Base-by-base conservation (phyloP, 2,888 invertebrate species). In the Tenthredo scrophulariae region DNA sequence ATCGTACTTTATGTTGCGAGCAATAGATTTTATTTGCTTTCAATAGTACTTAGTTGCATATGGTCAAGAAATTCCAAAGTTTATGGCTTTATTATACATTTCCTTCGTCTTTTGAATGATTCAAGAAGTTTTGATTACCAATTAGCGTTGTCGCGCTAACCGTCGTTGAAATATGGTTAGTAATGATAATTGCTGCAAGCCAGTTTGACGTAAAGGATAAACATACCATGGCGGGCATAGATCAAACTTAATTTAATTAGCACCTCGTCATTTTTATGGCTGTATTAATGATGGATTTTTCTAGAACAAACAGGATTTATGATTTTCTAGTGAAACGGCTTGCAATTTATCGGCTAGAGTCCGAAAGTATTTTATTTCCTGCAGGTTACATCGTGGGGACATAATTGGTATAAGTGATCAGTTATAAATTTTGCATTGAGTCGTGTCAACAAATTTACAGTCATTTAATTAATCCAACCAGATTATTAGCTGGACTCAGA, bases 221-320 rank as follows among this genome's bases (percentile, higher is more conserved):
- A 62, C 37, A 62, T 40, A 26, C 37, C 22, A 26, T 26, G 5
- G 58, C 22, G 58, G 18, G 58, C 62, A 62, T 37, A 22, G 33
- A 80, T 80, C 37, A 62, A n/a, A 58, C 29, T 83, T 22, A 83
- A 83, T 83, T 67, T 70, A 67, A 83, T 83, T 83, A 70, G 67
- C 67, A 67, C 70, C 67, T 83, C 46, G 67, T 65, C 33, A 83
- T 83, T 67, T 83, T 70, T 33, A 67, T 29, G 54, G 18, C 29
- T 33, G 62, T 40, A 80, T 80, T 80, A 40, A 80, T 62, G 80
- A 37, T 26, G 26, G 62, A 37, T 26, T 80, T 80, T 62, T 62
- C 80, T 80, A 80, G 62, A 29, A n/a, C 62, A 58, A 62, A 62
- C 37, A 33, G 40, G 40, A 80, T 80, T 62, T 80, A 80, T 26